Conservation (phyloP, 2,888 invertebrate species). For the Apodemia mormo region DNA sequence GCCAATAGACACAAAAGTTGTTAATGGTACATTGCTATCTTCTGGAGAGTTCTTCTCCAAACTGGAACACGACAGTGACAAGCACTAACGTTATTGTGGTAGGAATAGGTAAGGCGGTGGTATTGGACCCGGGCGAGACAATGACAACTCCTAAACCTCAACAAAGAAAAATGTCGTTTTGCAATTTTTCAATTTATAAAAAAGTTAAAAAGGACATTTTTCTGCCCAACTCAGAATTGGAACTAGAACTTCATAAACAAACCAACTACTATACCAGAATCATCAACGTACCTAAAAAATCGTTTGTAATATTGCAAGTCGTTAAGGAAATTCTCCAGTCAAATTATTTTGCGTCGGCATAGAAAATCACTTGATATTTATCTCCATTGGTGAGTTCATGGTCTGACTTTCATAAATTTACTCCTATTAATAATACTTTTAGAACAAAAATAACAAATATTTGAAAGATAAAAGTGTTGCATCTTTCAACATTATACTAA, state of each 20-base stretch:
- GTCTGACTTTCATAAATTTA: constrained; percentile 36
- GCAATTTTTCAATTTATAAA: no score
- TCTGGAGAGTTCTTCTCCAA: no score
- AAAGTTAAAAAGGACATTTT: background rate
- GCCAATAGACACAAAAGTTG: no score
- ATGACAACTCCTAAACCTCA: no score
- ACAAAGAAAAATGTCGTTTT: no score
- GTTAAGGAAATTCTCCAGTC: constrained; percentile 3
- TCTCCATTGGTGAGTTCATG: constrained; percentile 36
- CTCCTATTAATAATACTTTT: constrained; percentile 21
- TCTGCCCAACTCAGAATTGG: background rate
- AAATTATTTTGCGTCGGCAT: constrained; percentile 24
- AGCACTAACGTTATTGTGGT: no score
- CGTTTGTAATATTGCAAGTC: constrained; percentile 1
- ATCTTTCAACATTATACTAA: no score
- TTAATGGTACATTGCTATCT: no score
- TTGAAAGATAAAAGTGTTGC: background rate
- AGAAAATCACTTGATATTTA: constrained; percentile 34
- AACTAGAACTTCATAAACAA: background rate
- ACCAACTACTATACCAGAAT: background rate
- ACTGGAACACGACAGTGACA: no score
- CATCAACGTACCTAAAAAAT: background rate
- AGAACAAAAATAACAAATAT: background rate
- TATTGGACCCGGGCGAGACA: no score
- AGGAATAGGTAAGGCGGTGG: no score